Percentiles rank a stretch among this genome's conserved stretches.
Conservation (phyloP, 2,888 invertebrate species). For the Cryptus viduatorius region DNA sequence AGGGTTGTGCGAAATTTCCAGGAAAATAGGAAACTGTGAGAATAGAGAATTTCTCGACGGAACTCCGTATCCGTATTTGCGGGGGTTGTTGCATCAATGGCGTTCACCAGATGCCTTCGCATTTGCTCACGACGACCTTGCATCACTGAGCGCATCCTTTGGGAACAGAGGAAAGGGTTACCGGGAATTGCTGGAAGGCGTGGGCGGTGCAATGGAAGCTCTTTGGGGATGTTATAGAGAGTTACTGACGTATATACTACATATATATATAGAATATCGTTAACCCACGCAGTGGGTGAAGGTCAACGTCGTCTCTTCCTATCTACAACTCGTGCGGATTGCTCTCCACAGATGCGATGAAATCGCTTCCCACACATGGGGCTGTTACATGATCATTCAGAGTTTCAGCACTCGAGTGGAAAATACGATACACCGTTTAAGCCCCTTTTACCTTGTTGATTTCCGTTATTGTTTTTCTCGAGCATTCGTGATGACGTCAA, state of each 20-base stretch:
- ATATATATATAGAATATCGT: background rate
- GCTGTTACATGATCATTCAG: background rate
- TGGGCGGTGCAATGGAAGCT: conserved; percentile 17
- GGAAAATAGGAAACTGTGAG: background rate
- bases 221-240: background rate
- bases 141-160: conserved; percentile 9
- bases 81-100: background rate
- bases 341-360: conserved; percentile 1
- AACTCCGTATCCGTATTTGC: background rate
- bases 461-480: background rate
- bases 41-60: background rate
- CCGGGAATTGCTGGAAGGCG: background rate
- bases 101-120: background rate
- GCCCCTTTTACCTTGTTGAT: background rate
- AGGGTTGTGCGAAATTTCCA: background rate
- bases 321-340: conserved; percentile 13
- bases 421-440: conserved; percentile 38
- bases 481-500: too few relatives aligned
- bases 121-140: background rate
- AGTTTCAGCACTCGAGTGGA: conserved; percentile 26
- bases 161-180: background rate
- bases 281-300: conserved; percentile 37
- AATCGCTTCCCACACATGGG: conserved; percentile 6
- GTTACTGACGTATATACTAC: background rate
- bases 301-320: conserved; percentile 9